Percentiles rank a stretch among this genome's conserved stretches.
Conservation (phyloP, 2,888 invertebrate species). For the Argyresthia goedartella region DNA sequence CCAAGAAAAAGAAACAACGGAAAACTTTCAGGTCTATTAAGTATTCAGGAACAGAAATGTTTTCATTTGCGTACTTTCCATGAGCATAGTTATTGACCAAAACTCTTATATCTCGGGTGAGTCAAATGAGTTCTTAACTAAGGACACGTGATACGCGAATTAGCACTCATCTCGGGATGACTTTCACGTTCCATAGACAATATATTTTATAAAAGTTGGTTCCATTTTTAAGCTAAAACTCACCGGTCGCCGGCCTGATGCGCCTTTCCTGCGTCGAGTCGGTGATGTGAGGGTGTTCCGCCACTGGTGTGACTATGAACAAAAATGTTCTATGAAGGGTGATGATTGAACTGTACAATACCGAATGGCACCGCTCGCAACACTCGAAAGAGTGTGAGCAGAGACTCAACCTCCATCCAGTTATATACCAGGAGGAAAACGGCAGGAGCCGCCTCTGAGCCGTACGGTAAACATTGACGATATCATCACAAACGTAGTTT, state of each 20-base stretch:
- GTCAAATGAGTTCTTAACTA: too few relatives aligned
- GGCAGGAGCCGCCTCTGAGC: background rate
- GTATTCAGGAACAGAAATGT: too few relatives aligned
- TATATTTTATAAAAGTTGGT: too few relatives aligned
- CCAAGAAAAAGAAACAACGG: too few relatives aligned
- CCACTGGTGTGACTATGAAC: slow-evolving; percentile 66
- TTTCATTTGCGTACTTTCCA: too few relatives aligned
- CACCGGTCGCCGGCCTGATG: slow-evolving; percentile 41
- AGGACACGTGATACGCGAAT: too few relatives aligned
- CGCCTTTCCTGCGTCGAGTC: slow-evolving; percentile 25
- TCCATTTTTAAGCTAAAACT: slow-evolving; percentile 27
- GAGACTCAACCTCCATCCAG: slow-evolving; percentile 8
- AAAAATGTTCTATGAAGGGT: slow-evolving; percentile 27
- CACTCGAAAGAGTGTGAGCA: slow-evolving; percentile 56
- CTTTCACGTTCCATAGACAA: too few relatives aligned
- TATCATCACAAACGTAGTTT: slow-evolving; percentile 52
- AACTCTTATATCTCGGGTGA: too few relatives aligned
- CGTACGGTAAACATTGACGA: slow-evolving; percentile 37
- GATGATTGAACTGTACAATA: slow-evolving; percentile 44
- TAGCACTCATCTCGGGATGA: too few relatives aligned
- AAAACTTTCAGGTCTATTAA: too few relatives aligned
- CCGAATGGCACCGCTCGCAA: slow-evolving; percentile 18
- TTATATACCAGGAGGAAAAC: background rate
- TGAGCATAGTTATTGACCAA: too few relatives aligned
- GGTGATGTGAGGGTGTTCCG: slow-evolving; percentile 36